Conservation (phyloP, 2,113 vertebrate genomes). For the Protobothrops mucrosquamatus region DNA sequence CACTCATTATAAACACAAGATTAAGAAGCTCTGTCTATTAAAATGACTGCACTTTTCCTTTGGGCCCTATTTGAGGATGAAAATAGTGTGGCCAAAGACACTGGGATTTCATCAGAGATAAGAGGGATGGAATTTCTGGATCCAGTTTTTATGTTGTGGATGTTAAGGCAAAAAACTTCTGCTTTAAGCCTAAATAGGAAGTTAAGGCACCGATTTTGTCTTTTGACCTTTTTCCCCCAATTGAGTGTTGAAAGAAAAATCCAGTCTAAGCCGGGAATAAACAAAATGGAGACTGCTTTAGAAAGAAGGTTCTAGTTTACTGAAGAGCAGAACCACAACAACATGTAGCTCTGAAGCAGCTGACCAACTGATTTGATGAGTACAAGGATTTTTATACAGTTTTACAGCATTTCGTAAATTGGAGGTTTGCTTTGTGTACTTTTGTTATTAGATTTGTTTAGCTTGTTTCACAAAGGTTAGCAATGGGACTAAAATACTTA, state of each 20-base stretch:
- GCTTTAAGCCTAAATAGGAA: neutral
- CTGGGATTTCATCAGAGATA: neutral
- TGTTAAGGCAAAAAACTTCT: neutral
- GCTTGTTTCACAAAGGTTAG: too few species aligned
- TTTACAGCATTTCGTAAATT: too few species aligned
- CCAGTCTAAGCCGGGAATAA: too few species aligned
- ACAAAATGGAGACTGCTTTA: too few species aligned
- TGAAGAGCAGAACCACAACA: too few species aligned
- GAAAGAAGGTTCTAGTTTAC: too few species aligned
- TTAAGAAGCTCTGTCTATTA: neutral
- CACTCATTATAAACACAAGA: neutral
- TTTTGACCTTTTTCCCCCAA: neutral
- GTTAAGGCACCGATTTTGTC: neutral
- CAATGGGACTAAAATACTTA: too few species aligned
- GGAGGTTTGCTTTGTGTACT: too few species aligned
- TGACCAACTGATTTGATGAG: too few species aligned
- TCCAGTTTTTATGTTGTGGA: neutral
- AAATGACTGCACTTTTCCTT: neutral
- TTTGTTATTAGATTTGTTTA: too few species aligned
- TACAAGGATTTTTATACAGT: too few species aligned
- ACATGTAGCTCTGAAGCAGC: too few species aligned
- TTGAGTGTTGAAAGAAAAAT: neutral
- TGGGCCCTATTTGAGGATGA: neutral
- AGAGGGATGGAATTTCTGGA: neutral
- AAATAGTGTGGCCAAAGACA: neutral